Conservation (phyloP, 2,113 vertebrate species). For the Centropus bengalensis region DNA sequence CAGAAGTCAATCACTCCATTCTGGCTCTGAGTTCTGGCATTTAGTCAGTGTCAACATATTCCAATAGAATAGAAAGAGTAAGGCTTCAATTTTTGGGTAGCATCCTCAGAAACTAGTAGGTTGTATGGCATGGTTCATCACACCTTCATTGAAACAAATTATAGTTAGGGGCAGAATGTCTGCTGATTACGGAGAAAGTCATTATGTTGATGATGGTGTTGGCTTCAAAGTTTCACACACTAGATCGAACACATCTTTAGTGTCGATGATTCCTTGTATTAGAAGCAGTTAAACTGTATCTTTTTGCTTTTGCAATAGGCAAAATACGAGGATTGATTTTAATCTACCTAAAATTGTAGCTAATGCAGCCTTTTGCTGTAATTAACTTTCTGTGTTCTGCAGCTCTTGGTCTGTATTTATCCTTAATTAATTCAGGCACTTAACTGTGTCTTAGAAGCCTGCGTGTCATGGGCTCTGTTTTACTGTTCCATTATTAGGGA, state of each 20-base stretch:
- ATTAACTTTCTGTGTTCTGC: background rate
- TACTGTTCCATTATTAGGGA: background rate
- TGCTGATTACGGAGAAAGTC: background rate
- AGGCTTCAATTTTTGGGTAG: background rate
- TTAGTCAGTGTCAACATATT: background rate
- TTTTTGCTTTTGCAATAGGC: background rate
- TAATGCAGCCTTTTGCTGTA: background rate
- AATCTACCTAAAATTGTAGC: background rate
- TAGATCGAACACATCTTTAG: background rate
- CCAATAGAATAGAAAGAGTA: background rate
- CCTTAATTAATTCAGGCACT: background rate
- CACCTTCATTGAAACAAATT: background rate
- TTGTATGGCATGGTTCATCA: background rate
- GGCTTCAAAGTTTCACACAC: background rate
- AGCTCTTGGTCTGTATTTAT: background rate
- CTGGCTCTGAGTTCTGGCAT: background rate
- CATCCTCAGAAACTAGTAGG: background rate
- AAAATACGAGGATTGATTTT: background rate
- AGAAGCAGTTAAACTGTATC: background rate
- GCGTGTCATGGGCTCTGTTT: background rate
- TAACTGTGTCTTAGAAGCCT: background rate
- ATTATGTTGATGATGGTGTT: background rate
- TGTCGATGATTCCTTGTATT: background rate
- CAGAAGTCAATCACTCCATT: background rate
- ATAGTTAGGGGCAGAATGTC: background rate